phyloP scores from a whole-genome alignment of 2,113 vertebrate genomes.

The Colistium nudipinnis region DNA sequence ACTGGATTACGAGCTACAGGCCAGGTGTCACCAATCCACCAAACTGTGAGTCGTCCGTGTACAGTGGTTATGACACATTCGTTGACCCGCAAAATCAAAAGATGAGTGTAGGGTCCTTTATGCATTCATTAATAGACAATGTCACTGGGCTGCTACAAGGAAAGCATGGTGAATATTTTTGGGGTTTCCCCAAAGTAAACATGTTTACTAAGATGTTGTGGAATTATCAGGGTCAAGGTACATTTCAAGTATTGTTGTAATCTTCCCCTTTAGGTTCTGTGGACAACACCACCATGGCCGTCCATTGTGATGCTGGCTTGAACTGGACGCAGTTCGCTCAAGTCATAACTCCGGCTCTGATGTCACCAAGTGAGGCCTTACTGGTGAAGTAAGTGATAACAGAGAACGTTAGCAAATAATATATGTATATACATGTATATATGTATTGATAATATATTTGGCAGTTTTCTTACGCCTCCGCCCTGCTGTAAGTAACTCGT shows the following conservation, averaged over 20 bases:
- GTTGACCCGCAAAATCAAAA: neutral
- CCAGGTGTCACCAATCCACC: slow-evolving; percentile 57
- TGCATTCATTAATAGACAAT: neutral
- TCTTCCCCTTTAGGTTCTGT: slow-evolving; percentile 55
- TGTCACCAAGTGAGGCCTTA: slow-evolving; percentile 38
- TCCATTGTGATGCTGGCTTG: slow-evolving; percentile 58
- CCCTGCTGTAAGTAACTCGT: no score
- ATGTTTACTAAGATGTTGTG: no score
- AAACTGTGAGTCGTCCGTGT: slow-evolving; percentile 78
- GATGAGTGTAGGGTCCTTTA: neutral
- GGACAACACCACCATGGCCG: neutral
- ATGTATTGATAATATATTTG: no score
- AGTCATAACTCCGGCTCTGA: slow-evolving; percentile 26
- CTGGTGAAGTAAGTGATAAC: slow-evolving; percentile 61
- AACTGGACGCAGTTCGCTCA: slow-evolving; percentile 60
- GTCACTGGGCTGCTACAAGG: neutral
- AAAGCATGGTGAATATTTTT: no score
- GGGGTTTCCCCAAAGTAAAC: no score
- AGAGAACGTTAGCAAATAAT: no score
- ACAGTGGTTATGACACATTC: neutral
- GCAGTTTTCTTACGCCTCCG: no score
- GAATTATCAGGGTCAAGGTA: no score
- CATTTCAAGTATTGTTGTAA: neutral
- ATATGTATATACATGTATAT: no score
- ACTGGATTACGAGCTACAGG: slow-evolving; percentile 80